These are phyloP conservation scores for Callaeas wilsoni DNA, from an alignment of 2,113 vertebrate species.

Conservation along the genomic window DNA sequence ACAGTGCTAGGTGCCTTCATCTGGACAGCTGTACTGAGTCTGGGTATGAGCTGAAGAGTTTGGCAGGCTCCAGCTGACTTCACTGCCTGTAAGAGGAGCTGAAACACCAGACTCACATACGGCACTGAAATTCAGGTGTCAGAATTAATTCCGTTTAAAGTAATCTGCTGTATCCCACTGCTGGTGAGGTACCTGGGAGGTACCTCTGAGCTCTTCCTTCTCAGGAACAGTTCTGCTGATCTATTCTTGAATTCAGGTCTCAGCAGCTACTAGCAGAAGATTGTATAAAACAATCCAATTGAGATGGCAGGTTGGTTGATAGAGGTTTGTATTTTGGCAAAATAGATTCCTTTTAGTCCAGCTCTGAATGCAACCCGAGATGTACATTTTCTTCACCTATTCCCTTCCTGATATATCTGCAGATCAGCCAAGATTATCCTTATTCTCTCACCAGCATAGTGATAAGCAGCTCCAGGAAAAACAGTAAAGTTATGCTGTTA, in stretches of 20 bases:
- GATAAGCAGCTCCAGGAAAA: neutral
- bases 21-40: neutral
- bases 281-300: neutral
- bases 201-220: neutral
- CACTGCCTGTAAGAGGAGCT: neutral
- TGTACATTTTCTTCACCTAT: neutral
- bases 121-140: neutral
- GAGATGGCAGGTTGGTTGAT: neutral
- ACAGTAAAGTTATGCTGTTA: neutral
- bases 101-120: neutral
- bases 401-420: neutral
- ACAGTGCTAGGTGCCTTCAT: neutral
- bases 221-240: neutral
- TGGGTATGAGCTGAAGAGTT: neutral
- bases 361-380: neutral
- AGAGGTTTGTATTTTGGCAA: neutral
- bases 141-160: neutral
- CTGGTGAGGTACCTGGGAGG: neutral
- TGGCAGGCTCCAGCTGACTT: neutral
- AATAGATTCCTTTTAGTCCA: neutral
- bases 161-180: neutral
- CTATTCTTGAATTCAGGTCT: neutral
- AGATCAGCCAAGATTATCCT: neutral
- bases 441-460: neutral
- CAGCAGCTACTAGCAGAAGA: neutral